phyloP scores from a whole-genome alignment of 2,113 vertebrate species.

The Epinephelus cyanopodus region DNA sequence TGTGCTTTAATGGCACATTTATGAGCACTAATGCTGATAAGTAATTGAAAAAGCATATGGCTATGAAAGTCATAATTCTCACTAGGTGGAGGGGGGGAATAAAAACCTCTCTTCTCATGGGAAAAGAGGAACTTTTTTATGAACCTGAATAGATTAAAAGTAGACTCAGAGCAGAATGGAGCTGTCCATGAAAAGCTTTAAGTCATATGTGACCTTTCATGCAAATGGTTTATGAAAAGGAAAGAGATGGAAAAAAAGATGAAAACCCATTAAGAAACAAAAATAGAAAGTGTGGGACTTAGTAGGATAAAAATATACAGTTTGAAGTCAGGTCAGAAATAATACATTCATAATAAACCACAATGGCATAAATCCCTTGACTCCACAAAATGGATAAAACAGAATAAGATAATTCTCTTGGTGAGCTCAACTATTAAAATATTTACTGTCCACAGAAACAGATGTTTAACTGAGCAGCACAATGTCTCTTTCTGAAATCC shows the following conservation, averaged over 20 bases:
- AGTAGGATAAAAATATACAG: no score
- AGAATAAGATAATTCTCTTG: neutral
- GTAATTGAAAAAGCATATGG: slow-evolving; percentile 48
- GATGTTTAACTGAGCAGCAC: neutral
- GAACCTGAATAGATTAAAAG: slow-evolving; percentile 33
- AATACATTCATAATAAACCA: neutral
- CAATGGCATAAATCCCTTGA: neutral
- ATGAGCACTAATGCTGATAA: slow-evolving; percentile 62
- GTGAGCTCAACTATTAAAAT: neutral
- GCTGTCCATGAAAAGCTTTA: neutral
- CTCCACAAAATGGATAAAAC: neutral
- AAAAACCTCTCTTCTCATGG: slow-evolving; percentile 45
- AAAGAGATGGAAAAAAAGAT: neutral
- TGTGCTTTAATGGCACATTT: slow-evolving; percentile 57
- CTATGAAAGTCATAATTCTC: slow-evolving; percentile 47
- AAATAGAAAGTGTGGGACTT: neutral
- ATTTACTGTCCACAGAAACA: neutral
- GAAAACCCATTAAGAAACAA: neutral
- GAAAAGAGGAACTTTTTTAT: slow-evolving; percentile 44
- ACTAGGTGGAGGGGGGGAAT: neutral
- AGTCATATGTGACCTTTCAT: slow-evolving; percentile 20
- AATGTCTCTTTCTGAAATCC: neutral
- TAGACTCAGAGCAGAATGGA: neutral
- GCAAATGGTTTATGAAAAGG: slow-evolving; percentile 18
- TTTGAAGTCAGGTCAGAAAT: neutral